Percentiles rank a stretch among this genome's conserved stretches.
phyloP scores from a whole-genome alignment of 2,797 vertebrate species.

The Sebastes elongatus region DNA sequence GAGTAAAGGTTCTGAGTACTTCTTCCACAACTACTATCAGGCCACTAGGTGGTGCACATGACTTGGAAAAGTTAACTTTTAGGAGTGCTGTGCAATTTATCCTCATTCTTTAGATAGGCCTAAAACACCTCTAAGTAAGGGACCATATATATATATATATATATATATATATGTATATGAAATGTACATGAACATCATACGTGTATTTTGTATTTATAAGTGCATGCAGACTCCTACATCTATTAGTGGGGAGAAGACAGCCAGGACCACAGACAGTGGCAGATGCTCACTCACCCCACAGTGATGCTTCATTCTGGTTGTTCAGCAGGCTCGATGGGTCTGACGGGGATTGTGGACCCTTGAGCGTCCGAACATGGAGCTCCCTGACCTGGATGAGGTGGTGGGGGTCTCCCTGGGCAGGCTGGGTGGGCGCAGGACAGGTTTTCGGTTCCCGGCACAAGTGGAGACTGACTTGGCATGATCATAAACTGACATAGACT shows the following conservation, averaged over 20 bases:
- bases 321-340: background rate
- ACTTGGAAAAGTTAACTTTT: background rate
- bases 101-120: background rate
- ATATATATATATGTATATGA: too few relatives aligned
- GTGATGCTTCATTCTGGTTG: background rate
- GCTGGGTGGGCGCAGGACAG: background rate
- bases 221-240: background rate
- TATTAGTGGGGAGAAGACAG: conserved; percentile 1
- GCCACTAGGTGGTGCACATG: conserved; percentile 28
- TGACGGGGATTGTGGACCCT: background rate
- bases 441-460: background rate
- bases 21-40: too few relatives aligned
- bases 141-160: too few relatives aligned
- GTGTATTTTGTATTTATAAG: too few relatives aligned
- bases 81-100: background rate
- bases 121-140: too few relatives aligned
- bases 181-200: too few relatives aligned
- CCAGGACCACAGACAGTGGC: conserved; percentile 19
- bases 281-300: conserved; percentile 5
- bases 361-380: background rate
- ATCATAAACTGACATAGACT: too few relatives aligned
- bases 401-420: background rate
- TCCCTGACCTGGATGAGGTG: background rate
- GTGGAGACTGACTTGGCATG: background rate
- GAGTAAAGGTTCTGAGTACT: too few relatives aligned